Evolutionary conservation across 1,140 invertebrate genomes (phyloP).

Genomic region (Hirudo medicinalis): DNA sequence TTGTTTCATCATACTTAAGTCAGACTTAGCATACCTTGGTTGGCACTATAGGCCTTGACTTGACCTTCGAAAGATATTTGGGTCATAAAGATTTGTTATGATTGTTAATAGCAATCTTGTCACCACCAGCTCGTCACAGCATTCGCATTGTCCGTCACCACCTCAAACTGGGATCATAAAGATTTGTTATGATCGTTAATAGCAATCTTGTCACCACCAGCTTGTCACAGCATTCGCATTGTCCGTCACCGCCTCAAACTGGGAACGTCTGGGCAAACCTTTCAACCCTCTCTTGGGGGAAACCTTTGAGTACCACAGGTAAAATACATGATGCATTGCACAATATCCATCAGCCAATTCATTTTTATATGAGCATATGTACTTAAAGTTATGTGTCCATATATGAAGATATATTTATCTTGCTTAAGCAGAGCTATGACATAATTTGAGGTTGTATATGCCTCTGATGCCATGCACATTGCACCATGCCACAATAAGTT

Average conservation of each 20-base stretch:
- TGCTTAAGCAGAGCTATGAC: no score
- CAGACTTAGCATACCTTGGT: no score
- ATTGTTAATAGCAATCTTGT: conserved; percentile 19
- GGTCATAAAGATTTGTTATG: background rate
- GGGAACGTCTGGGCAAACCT: conserved; percentile 81
- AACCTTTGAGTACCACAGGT: conserved; percentile 77
- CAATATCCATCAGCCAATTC: no score
- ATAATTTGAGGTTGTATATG: no score
- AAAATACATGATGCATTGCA: conserved; percentile 26
- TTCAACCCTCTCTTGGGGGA: conserved; percentile 91
- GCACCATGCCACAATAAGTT: no score
- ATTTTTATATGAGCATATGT: no score
- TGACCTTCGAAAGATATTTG: no score
- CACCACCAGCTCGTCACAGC: conserved; percentile 56
- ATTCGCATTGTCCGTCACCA: conserved; percentile 80
- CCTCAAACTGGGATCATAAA: conserved; percentile 73
- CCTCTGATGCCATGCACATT: no score
- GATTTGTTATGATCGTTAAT: background rate
- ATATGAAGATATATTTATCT: no score
- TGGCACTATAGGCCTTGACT: no score
- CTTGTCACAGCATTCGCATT: conserved; percentile 75
- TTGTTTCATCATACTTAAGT: no score
- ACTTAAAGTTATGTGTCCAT: no score
- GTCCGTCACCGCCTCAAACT: conserved; percentile 79
- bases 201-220: conserved; percentile 40